Conservation (phyloP, 2,797 vertebrate species). For the Rhynchotus rufescens region DNA sequence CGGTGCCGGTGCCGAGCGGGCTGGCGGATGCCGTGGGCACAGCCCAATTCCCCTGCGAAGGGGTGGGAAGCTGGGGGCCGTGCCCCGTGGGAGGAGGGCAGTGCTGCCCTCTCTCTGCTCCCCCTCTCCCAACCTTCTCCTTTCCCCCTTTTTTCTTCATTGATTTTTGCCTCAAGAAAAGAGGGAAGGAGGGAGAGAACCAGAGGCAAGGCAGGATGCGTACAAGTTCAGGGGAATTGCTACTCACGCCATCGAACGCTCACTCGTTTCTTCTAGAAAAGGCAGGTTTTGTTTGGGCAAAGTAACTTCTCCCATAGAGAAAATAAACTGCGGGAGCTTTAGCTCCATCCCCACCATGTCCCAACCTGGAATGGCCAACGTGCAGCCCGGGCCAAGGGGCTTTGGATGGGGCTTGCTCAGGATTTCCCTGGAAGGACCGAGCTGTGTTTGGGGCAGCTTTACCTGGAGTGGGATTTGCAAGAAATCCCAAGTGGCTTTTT, state of each 20-base stretch:
- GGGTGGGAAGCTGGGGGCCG: background rate
- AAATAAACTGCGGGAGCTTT: background rate
- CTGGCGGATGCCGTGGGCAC: background rate
- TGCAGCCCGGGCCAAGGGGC: background rate
- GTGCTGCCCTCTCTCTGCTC: background rate
- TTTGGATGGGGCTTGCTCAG: background rate
- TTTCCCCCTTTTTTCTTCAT: background rate
- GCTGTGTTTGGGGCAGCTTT: background rate
- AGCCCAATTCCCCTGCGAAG: background rate
- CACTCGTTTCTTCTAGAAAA: background rate
- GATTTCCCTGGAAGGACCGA: background rate
- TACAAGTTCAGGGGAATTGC: background rate
- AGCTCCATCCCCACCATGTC: accelerated
- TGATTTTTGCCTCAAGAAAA: background rate
- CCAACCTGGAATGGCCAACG: background rate
- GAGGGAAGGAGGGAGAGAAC: background rate
- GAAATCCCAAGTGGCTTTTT: background rate
- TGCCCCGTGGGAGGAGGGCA: background rate
- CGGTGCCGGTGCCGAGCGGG: too few relatives aligned
- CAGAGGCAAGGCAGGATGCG: accelerated
- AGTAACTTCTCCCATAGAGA: background rate
- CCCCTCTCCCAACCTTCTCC: background rate
- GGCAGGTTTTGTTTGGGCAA: background rate
- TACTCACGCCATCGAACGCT: background rate
- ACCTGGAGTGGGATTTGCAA: background rate